phyloP scores from a whole-genome alignment of 2,888 invertebrate species.

The Brachynemurus nebulosus region DNA sequence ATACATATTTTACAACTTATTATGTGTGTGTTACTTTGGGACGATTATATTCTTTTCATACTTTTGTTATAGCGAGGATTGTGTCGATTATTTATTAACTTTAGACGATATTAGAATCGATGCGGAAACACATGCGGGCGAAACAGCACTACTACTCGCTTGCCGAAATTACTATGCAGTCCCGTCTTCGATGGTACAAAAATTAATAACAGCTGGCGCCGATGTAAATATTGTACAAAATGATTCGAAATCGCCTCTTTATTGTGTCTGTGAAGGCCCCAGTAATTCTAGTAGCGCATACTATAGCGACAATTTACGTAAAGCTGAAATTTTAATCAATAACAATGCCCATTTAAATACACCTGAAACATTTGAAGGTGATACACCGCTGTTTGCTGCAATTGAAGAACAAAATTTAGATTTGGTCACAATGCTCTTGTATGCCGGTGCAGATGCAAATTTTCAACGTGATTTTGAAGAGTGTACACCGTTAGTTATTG shows the following conservation, averaged over 20 bases:
- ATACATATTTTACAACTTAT: too few relatives aligned
- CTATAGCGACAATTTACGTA: not conserved
- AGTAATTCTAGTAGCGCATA: not conserved
- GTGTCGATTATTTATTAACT: constrained; percentile 9
- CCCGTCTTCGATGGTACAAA: constrained; percentile 1
- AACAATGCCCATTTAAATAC: constrained; percentile 1
- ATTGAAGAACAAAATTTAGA: not conserved
- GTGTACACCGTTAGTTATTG: constrained; percentile 5
- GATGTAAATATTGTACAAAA: constrained; percentile 11
- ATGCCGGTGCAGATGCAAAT: constrained; percentile 5
- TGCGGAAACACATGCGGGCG: constrained; percentile 8
- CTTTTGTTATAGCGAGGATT: constrained; percentile 11
- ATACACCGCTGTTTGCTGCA: constrained; percentile 8
- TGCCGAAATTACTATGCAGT: constrained; percentile 7
- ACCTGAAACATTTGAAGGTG: constrained; percentile 7
- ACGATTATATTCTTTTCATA: too few relatives aligned
- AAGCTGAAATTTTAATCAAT: constrained; percentile 7
- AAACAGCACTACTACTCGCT: constrained; percentile 9
- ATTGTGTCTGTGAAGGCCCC: constrained; percentile 7
- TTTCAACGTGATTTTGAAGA: not conserved
- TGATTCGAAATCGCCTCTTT: constrained; percentile 11
- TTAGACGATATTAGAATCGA: constrained; percentile 6
- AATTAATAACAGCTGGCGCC: constrained; percentile 7
- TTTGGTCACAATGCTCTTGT: constrained; percentile 2
- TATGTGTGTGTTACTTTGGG: too few relatives aligned